Evolutionary conservation across 92 coral and sea anemone species (phyloP).

Genomic region (Muricea muricata): DNA sequence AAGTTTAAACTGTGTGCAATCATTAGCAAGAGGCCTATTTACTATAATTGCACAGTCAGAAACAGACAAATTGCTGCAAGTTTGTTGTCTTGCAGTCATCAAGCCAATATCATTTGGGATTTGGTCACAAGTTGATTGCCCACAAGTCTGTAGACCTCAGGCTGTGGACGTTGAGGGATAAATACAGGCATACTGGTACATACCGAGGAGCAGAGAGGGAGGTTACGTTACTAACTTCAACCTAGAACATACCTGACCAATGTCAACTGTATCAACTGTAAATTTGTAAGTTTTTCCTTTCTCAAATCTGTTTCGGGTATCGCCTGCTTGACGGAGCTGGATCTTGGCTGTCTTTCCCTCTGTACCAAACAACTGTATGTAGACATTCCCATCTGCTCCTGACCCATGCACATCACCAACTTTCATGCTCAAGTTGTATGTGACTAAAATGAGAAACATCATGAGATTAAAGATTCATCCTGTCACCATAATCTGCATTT

Average conservation of each 20-base stretch:
- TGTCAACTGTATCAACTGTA: conserved; percentile 96
- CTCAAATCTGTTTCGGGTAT: conserved; percentile 90
- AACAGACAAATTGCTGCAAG: no score
- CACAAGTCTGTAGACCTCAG: no score
- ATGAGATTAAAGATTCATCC: not conserved
- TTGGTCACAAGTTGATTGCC: no score
- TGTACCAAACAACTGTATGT: conserved; percentile 96
- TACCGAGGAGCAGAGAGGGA: no score
- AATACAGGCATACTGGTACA: no score
- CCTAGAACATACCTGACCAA: conserved; percentile 83
- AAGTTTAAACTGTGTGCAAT: no score
- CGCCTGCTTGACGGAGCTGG: conserved; percentile 98
- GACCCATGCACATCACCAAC: conserved; percentile 99
- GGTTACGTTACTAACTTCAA: no score
- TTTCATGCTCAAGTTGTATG: conserved; percentile 94
- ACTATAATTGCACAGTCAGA: no score
- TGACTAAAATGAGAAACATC: conserved; percentile 55
- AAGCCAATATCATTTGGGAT: no score
- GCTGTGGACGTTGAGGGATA: no score
- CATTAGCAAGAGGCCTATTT: no score
- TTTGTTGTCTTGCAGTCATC: no score
- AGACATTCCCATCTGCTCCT: conserved; percentile 98
- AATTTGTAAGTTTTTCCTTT: conserved; percentile 97
- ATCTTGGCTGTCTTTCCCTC: conserved; percentile 97
- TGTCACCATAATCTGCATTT: not conserved